A percentile compares a stretch with the other conserved stretches of the same genome.
phyloP scores from a whole-genome alignment of 2,888 invertebrate species.

The Melieria picta region DNA sequence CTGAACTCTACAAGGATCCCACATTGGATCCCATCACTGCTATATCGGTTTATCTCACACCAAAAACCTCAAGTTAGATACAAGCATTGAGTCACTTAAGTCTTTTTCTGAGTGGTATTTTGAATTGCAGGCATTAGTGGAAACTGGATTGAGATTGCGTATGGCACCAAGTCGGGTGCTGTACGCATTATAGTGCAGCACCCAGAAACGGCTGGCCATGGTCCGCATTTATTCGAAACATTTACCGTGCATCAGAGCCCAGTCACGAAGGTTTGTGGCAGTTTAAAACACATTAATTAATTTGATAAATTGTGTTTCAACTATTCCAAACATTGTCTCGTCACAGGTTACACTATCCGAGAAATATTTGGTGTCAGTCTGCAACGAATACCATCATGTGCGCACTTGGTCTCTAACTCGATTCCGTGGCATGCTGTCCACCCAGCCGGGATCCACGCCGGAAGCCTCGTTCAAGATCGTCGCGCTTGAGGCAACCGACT shows the following conservation, averaged over 20 bases:
- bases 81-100: neutral
- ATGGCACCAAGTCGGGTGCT: slow-evolving; percentile 95
- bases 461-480: slow-evolving; percentile 91
- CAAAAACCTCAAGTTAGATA: slow-evolving; percentile 95
- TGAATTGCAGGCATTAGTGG: slow-evolving; percentile 83
- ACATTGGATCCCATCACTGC: slow-evolving; percentile 96
- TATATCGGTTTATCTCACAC: slow-evolving; percentile 98
- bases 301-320: neutral
- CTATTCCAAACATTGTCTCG: slow-evolving; percentile 1
- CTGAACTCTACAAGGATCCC: slow-evolving; percentile 94
- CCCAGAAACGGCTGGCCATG: slow-evolving; percentile 98
- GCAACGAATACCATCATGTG: slow-evolving; percentile 98
- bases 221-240: slow-evolving; percentile 97
- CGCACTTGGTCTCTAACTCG: slow-evolving; percentile 96
- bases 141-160: slow-evolving; percentile 99
- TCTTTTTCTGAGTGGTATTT: neutral
- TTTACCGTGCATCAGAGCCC: slow-evolving; percentile 97
- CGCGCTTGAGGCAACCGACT: slow-evolving; percentile 72
- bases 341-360: slow-evolving; percentile 89
- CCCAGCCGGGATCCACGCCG: slow-evolving; percentile 97
- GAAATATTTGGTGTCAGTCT: slow-evolving; percentile 94
- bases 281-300: neutral
- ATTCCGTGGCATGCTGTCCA: slow-evolving; percentile 98
- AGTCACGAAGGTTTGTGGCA: slow-evolving; percentile 82
- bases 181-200: slow-evolving; percentile 98